Conservation (phyloP, 2,113 vertebrate genomes). For the Odontophorus gujanensis region DNA sequence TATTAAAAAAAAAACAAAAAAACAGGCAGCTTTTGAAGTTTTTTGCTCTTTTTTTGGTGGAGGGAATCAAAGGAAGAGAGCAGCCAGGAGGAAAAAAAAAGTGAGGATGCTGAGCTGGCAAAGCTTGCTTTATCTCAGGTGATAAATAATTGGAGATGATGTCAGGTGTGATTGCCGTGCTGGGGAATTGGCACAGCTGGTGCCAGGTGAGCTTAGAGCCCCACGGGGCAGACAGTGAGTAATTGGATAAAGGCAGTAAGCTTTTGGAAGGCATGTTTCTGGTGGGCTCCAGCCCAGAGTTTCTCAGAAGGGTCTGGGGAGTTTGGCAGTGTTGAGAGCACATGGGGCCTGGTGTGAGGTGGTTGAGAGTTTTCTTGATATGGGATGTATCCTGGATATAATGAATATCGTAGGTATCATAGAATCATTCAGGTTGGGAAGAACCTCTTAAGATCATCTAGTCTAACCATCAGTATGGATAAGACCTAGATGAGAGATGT, state of each 20-base stretch:
- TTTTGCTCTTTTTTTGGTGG: not conserved
- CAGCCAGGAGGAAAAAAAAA: not conserved
- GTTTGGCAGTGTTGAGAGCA: not conserved
- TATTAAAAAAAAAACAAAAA: not conserved
- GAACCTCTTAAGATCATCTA: too few relatives aligned
- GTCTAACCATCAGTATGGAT: too few relatives aligned
- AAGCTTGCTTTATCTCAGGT: constrained; percentile 51
- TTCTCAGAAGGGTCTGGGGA: not conserved
- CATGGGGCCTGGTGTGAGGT: not conserved
- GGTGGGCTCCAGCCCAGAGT: not conserved
- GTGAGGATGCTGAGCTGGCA: constrained; percentile 10
- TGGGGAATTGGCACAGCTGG: not conserved
- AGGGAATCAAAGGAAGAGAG: not conserved
- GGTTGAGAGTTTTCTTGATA: not conserved
- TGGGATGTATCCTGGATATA: not conserved
- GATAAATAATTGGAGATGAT: constrained; percentile 59
- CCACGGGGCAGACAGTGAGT: not conserved
- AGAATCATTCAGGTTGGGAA: not conserved
- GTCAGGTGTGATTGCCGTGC: not conserved
- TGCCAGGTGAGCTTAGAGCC: not conserved
- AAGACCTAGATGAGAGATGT: too few relatives aligned
- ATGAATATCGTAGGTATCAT: not conserved
- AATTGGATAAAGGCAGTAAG: not conserved
- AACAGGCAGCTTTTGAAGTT: too few relatives aligned
- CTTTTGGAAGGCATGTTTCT: not conserved